A percentile compares a stretch with the other conserved stretches of the same genome.
phyloP scores from a whole-genome alignment of 2,888 invertebrate genomes.

The Helleia helle region DNA sequence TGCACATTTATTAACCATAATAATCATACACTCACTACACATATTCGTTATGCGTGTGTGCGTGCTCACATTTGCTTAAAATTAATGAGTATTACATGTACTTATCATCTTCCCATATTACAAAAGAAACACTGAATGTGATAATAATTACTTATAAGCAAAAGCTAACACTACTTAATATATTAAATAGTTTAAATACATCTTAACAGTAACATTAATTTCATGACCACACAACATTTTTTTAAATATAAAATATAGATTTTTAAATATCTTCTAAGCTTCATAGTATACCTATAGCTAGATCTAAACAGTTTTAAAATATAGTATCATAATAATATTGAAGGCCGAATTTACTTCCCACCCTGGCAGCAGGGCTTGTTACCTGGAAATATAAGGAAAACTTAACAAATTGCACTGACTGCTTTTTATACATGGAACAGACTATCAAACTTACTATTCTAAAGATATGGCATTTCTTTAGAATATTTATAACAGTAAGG shows the following conservation, averaged over 20 bases:
- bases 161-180: constrained; percentile 17
- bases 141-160: constrained; percentile 32
- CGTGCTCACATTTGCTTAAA: constrained; percentile 40
- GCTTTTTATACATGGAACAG: too few species aligned
- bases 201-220: constrained; percentile 29
- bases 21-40: constrained; percentile 34
- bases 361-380: constrained; percentile 60
- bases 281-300: constrained; percentile 9
- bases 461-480: too few species aligned
- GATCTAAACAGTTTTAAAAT: constrained; percentile 7
- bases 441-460: too few species aligned
- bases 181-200: constrained; percentile 15
- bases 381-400: constrained; percentile 43
- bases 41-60: constrained; percentile 38
- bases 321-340: constrained; percentile 8
- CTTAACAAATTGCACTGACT: too few species aligned
- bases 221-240: constrained; percentile 31
- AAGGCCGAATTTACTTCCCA: constrained; percentile 31
- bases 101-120: constrained; percentile 36
- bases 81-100: constrained; percentile 68
- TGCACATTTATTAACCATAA: constrained; percentile 23
- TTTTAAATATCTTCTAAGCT: constrained; percentile 5
- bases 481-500: too few species aligned
- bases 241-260: constrained; percentile 22
- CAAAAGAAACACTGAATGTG: constrained; percentile 55